phyloP scores from a whole-genome alignment of 2,797 vertebrate species.

The Malurus leucopterus region DNA sequence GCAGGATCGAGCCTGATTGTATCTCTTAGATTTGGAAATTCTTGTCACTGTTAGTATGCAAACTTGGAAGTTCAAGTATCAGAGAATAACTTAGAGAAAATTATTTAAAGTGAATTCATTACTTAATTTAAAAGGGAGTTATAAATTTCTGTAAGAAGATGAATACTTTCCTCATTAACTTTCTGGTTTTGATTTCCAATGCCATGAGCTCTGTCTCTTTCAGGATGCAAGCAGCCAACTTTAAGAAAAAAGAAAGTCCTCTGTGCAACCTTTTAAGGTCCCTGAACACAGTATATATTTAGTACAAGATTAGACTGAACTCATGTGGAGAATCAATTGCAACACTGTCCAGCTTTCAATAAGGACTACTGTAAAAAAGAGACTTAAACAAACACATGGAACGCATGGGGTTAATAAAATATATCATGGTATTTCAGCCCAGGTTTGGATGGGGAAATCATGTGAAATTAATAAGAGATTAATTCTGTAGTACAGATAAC shows the following conservation, averaged over 20 bases:
- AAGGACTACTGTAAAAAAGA: not conserved
- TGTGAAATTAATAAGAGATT: constrained; percentile 33
- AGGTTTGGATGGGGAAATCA: not conserved
- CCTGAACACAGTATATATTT: too few relatives aligned
- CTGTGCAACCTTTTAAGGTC: too few relatives aligned
- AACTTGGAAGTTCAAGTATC: not conserved
- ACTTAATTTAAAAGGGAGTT: not conserved
- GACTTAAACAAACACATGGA: not conserved
- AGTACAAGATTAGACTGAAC: too few relatives aligned
- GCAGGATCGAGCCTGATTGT: not conserved
- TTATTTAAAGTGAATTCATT: constrained; percentile 23
- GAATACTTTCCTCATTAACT: too few relatives aligned
- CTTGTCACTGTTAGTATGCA: not conserved
- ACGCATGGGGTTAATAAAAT: constrained; percentile 23
- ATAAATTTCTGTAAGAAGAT: too few relatives aligned
- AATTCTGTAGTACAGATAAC: constrained; percentile 38
- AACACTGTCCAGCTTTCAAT: too few relatives aligned
- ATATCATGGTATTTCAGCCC: not conserved
- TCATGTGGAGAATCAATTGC: too few relatives aligned
- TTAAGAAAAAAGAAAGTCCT: too few relatives aligned
- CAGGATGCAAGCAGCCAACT: too few relatives aligned
- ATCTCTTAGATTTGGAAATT: not conserved
- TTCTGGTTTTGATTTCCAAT: too few relatives aligned
- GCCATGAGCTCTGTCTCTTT: too few relatives aligned
- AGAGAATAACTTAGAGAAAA: constrained; percentile 6